Percentiles rank a stretch among this genome's conserved stretches.
phyloP scores from a whole-genome alignment of 1,140 invertebrate species.

The Monomorium pharaonis region DNA sequence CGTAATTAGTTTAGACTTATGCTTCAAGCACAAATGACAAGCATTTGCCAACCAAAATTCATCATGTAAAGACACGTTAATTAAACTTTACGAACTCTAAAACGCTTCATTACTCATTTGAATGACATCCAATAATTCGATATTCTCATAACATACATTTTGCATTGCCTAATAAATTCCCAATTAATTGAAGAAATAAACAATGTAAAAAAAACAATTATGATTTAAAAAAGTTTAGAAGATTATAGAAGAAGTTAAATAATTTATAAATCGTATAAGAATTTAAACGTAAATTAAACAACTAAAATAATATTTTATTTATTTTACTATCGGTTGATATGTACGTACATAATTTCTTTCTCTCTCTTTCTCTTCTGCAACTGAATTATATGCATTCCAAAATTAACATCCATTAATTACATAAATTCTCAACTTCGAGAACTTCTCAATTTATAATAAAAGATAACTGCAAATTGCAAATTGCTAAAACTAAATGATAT shows the following conservation, averaged over 20 bases:
- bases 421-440: neutral
- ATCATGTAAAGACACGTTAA: neutral
- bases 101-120: neutral
- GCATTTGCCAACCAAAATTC: neutral
- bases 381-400: neutral
- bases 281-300: neutral
- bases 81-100: neutral
- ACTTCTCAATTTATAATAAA: neutral
- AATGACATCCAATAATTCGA: neutral
- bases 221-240: neutral
- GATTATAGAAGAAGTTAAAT: neutral
- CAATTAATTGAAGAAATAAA: neutral
- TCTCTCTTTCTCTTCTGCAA: too few relatives aligned
- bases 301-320: neutral
- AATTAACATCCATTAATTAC: neutral
- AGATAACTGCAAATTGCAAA: neutral
- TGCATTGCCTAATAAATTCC: neutral
- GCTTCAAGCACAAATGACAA: neutral
- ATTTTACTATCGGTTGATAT: neutral
- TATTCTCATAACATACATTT: neutral
- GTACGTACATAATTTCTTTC: neutral
- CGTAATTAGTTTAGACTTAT: neutral
- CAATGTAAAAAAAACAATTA: neutral
- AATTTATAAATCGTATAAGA: neutral
- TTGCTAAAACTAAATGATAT: conserved; percentile 46